These are phyloP conservation scores for Oxystoma pomonae DNA, from an alignment of 2,888 invertebrate genomes.

Conservation along the genomic window DNA sequence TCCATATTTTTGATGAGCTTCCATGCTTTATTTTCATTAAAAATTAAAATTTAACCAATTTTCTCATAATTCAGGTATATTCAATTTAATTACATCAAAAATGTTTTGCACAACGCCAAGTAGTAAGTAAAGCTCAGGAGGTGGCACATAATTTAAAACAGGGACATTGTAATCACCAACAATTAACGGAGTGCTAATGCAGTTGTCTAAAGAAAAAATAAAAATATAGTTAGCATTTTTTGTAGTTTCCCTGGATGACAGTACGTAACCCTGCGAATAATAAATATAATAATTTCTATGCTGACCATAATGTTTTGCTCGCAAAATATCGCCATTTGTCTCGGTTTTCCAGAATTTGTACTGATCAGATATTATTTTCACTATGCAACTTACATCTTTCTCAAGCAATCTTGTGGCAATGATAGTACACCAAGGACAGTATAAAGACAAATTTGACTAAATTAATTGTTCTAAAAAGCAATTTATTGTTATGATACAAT, in stretches of 20 bases:
- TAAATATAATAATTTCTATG: neutral
- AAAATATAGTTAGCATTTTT: no score
- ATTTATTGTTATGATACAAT: neutral
- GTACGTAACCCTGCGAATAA: no score
- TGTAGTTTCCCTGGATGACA: no score
- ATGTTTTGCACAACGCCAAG: neutral
- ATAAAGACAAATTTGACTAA: neutral
- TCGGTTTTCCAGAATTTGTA: neutral
- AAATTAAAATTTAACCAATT: neutral
- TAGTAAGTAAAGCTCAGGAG: neutral
- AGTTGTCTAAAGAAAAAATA: neutral
- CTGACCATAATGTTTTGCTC: neutral
- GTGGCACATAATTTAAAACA: neutral
- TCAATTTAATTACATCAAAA: neutral
- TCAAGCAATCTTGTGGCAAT: neutral
- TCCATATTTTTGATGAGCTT: neutral
- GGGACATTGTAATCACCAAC: neutral
- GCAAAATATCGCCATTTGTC: no score
- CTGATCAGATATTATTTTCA: neutral
- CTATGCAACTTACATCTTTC: neutral
- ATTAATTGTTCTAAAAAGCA: neutral
- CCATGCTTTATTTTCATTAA: neutral
- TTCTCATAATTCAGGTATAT: neutral
- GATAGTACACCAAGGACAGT: neutral
- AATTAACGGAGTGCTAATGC: neutral